Percentiles rank a stretch among this genome's conserved stretches.
phyloP scores from a whole-genome alignment of 1,140 invertebrate species.

The Cherax destructor region DNA sequence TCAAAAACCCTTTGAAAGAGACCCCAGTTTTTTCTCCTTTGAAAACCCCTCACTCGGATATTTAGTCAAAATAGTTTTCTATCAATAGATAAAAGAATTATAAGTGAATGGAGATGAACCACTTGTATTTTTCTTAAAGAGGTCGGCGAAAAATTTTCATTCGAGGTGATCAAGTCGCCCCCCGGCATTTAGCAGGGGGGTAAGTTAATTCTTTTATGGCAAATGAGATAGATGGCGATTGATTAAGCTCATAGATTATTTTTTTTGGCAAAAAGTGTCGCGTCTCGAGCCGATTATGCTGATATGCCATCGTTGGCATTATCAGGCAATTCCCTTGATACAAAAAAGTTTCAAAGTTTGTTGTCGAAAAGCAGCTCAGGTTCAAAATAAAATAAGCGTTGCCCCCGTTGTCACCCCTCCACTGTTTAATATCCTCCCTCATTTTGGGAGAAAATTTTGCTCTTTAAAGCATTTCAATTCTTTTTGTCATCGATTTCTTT shows the following conservation, averaged over 20 bases:
- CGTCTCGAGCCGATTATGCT: background rate
- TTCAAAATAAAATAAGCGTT: slow-evolving; percentile 5
- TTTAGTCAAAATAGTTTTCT: background rate
- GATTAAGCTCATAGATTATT: slow-evolving; percentile 10
- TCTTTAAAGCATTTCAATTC: background rate
- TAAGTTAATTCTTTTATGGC: slow-evolving; percentile 8
- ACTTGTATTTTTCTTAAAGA: background rate
- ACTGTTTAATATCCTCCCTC: slow-evolving; percentile 8
- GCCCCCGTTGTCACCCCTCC: background rate
- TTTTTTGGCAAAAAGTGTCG: background rate
- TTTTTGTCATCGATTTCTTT: background rate
- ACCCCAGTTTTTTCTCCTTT: background rate
- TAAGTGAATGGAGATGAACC: background rate
- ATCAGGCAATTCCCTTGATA: slow-evolving; percentile 6
- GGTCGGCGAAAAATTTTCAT: background rate
- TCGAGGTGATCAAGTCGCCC: background rate
- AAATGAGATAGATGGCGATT: slow-evolving; percentile 18
- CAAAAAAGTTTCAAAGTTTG: background rate
- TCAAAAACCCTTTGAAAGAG: background rate
- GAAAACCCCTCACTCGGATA: background rate
- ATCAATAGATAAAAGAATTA: too few relatives aligned
- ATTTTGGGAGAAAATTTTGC: slow-evolving; percentile 13
- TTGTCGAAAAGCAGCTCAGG: background rate
- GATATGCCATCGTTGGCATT: slow-evolving; percentile 7
- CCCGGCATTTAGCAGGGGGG: background rate